phyloP scores from a whole-genome alignment of 2,888 invertebrate genomes.

The Sinohyriopsis cumingii region DNA sequence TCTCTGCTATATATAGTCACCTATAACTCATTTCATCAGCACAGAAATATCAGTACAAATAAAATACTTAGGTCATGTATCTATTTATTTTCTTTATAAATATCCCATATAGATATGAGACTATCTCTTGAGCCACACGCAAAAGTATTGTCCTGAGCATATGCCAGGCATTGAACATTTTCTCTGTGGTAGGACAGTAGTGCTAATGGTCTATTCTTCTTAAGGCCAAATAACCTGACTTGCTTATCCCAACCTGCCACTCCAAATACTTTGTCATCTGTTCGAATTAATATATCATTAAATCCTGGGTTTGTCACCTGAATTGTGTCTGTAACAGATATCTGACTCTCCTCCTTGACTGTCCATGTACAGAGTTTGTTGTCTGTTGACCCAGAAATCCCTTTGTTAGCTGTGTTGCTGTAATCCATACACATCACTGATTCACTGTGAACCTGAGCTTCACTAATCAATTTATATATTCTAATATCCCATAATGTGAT shows the following conservation, averaged over 20 bases:
- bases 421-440: conserved; percentile 56
- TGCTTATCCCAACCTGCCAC: conserved; percentile 66
- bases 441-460: conserved; percentile 40
- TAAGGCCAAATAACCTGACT: conserved; percentile 55
- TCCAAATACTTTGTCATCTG: conserved; percentile 60
- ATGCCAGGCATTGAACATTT: conserved; percentile 57
- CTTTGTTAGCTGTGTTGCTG: conserved; percentile 27
- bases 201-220: conserved; percentile 61
- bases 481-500: conserved; percentile 55
- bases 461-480: conserved; percentile 26
- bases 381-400: conserved; percentile 54
- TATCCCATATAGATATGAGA: conserved; percentile 62
- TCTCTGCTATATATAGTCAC: too few species aligned
- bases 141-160: conserved; percentile 52
- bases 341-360: conserved; percentile 23
- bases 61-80: not conserved
- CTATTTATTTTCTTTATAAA: conserved; percentile 42
- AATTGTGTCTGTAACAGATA: conserved; percentile 9
- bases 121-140: conserved; percentile 64
- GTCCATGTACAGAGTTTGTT: conserved; percentile 40
- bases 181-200: conserved; percentile 62
- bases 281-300: conserved; percentile 46
- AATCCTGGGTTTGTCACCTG: conserved; percentile 56
- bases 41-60: not conserved
- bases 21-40: too few species aligned